Base-by-base conservation (phyloP, 2,113 vertebrate species). In the Heterochromis multidens region DNA sequence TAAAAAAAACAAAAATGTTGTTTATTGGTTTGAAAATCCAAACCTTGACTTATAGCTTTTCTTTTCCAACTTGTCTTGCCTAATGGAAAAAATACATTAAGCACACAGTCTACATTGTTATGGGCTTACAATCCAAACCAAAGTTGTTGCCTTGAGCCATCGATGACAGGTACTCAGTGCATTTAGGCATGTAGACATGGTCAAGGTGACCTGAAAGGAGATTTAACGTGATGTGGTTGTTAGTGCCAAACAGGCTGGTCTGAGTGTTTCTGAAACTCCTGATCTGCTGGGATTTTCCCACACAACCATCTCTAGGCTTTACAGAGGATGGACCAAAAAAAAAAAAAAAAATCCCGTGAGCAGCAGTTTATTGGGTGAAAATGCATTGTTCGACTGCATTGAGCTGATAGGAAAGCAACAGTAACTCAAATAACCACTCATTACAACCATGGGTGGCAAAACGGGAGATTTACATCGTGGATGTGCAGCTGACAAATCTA, bases 321-420 rank as follows among this genome's bases (percentile, higher is more conserved):
- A 40, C 37, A 40, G 37, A 10, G 37, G 17, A 46, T 0, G 0
- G n/a, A 0, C 40, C 23, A 1, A 0, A 46, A 70, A 7, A 29
- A 7, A 9, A 3, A 21, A 3, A 70, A 70, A 70, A 19, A 27
- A 70, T 11, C 37, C 65, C 12, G 40, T 4, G 3, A 43, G 40
- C 40, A 12, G 40, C 40, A 43, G 37, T 10, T 37, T 37, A 10
- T 37, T 8, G 37, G 1, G 37, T 2, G 25, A 27, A 46, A 40
- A 37, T 70, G 65, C 40, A 46, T 19, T 46, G 40, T 70, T 16
- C 49, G 40, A 49, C 27, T 29, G 46, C 65, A 10, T 72, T 1
- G 1, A 72, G 65, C 0, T 46, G 65, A 72, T 19, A 49, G 25
- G 16, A 72, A 72, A 49, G 23, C 4, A 49, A 27, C 23, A 9